Evolutionary conservation across 2,888 invertebrate species (phyloP), one percentile per base, ranked within the genome.

Genomic region (Xestia rhomboidea): DNA sequence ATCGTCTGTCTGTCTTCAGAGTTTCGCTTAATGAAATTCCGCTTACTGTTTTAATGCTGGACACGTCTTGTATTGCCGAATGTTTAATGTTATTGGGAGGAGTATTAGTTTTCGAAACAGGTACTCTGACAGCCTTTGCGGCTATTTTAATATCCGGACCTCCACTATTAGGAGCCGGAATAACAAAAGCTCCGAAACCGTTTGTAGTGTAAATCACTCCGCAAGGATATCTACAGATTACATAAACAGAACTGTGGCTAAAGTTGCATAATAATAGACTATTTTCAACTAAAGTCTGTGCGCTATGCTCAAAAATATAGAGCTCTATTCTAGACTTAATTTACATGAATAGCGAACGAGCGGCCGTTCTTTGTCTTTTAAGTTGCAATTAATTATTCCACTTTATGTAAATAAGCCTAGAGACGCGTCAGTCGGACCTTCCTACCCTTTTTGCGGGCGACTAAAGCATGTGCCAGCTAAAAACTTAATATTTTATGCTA

Each of bases 381-480:
- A 95, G 93, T 95, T 94, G 93, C 94, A 94, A 95, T 95, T 96
- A 96, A 96, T 95, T 96, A 96, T 95, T 95, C 96, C 88, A 93
- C 90, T 95, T 95, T 96, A 96, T 96, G 95, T 93, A 94, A 96
- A 96, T 95, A 93, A 89, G 89, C 82, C 89, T 86, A 86, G 90
- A 88, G 90, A 91, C 91, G 94, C 92, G 92, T 92, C 91, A 90
- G 87, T 89, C 85, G 91, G 92, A 91, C 92, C 89, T 89, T 86
- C 85, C 85, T 87, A 83, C 91, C 87, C 92, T 93, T 95, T 94
- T 94, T 93, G 93, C 89, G 89, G 88, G 79, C 85, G 41, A 78
- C 82, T 79, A 79, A 86, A 91, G 88, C 90, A 90, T 90, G 87
- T 88, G 90, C 90, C 79, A 77, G 88, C 87, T 89, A 88, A 90